Percentiles rank a stretch among this genome's conserved stretches.
These are phyloP conservation scores for Scarus forsteni DNA, from an alignment of 2,797 vertebrate genomes.

Conservation along the genomic window DNA sequence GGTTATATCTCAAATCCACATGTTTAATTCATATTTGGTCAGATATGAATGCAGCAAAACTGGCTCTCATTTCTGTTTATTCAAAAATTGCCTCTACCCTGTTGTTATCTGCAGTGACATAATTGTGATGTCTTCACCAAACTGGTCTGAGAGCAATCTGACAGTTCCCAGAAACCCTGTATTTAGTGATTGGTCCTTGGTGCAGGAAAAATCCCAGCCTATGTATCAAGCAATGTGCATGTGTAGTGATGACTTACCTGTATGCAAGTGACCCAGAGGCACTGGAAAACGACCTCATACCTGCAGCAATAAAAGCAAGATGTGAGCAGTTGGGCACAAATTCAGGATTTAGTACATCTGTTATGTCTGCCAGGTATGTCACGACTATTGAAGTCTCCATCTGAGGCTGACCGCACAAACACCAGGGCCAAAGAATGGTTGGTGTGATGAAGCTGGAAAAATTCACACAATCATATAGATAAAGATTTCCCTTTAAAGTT, in stretches of 20 bases:
- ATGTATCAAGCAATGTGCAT: conserved; percentile 16
- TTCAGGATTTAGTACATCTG: background rate
- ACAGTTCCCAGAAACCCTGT: background rate
- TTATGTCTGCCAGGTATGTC: background rate
- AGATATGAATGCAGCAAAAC: too few species aligned
- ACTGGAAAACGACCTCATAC: conserved; percentile 80
- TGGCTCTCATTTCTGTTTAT: too few species aligned
- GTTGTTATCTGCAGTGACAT: too few species aligned
- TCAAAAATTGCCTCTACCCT: too few species aligned
- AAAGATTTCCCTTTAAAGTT: too few species aligned
- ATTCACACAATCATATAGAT: too few species aligned
- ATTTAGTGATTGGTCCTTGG: conserved; percentile 1
- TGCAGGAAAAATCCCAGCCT: conserved; percentile 9
- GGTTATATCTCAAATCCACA: too few species aligned
- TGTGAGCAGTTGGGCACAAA: conserved; percentile 24
- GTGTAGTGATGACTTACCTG: conserved; percentile 84
- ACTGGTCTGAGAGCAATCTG: conserved; percentile 13
- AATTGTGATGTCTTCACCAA: too few species aligned
- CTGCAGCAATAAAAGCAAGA: conserved; percentile 78
- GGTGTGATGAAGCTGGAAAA: too few species aligned
- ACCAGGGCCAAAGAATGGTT: too few species aligned
- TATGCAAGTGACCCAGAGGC: conserved; percentile 86
- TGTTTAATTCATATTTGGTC: too few species aligned
- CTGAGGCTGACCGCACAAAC: too few species aligned
- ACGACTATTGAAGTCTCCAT: conserved; percentile 1